Conservation (phyloP, 2,113 vertebrate genomes). For the Lichenostomus cassidix region DNA sequence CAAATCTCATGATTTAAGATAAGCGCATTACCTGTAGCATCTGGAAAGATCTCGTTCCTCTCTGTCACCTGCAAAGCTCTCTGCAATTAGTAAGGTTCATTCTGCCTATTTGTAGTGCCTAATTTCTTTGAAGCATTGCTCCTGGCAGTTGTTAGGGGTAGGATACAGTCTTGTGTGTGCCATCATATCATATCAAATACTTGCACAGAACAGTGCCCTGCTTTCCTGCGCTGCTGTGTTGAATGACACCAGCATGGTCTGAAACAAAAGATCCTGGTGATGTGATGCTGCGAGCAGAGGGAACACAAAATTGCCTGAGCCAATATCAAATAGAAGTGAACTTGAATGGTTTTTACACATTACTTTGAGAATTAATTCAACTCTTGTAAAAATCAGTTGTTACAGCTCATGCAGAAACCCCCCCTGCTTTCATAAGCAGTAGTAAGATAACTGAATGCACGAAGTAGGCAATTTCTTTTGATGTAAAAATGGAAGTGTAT, state of each 20-base stretch:
- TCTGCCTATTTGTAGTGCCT: background rate
- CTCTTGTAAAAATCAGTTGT: background rate
- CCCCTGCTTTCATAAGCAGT: background rate
- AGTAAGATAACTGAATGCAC: background rate
- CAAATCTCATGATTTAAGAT: slow-evolving; percentile 33
- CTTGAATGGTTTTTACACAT: background rate
- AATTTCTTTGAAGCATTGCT: background rate
- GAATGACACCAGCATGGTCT: background rate
- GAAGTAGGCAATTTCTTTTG: background rate
- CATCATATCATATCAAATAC: background rate
- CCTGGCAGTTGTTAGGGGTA: background rate
- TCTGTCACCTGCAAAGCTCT: slow-evolving; percentile 16
- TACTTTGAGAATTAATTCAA: background rate
- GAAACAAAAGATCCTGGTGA: background rate
- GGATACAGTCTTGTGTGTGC: background rate
- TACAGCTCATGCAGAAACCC: background rate
- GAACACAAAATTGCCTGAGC: background rate
- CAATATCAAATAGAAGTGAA: background rate
- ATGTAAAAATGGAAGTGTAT: background rate
- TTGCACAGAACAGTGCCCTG: background rate
- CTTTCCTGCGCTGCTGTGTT: background rate
- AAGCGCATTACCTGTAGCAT: background rate
- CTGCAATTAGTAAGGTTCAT: slow-evolving; percentile 10
- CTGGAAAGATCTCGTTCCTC: background rate
- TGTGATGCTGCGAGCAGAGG: background rate